phyloP scores from a whole-genome alignment of 2,113 vertebrate species.

The Ceyx cyanopectus region DNA sequence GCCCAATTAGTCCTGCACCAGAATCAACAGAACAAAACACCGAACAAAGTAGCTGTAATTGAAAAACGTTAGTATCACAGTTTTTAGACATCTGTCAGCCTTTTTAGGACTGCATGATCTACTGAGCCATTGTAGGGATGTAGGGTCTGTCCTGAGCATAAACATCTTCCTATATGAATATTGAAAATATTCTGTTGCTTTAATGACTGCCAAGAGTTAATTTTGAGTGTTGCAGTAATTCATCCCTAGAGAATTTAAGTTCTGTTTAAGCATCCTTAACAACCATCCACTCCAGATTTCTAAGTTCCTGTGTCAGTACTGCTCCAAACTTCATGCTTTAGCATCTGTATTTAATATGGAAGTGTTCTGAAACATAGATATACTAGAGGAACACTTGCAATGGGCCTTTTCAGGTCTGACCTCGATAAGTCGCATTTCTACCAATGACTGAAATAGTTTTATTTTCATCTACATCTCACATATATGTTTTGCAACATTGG shows the following conservation, averaged over 20 bases:
- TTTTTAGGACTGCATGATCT: not conserved
- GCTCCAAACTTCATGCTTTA: not conserved
- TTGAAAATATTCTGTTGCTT: not conserved
- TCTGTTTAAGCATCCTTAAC: not conserved
- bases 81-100: not conserved
- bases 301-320: not conserved
- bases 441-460: not conserved
- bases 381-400: not conserved
- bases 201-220: not conserved
- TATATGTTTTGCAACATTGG: not conserved
- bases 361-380: not conserved
- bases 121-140: not conserved
- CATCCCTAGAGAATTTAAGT: not conserved
- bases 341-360: constrained; percentile 5
- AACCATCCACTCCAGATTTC: not conserved
- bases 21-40: not conserved
- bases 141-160: not conserved
- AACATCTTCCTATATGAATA: not conserved
- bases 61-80: not conserved
- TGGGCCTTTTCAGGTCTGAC: not conserved
- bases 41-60: not conserved
- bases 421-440: constrained; percentile 9
- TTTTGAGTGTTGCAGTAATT: not conserved
- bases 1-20: not conserved
- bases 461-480: not conserved